Conservation (phyloP, 1,140 invertebrate species). For the Bombus waltoni region DNA sequence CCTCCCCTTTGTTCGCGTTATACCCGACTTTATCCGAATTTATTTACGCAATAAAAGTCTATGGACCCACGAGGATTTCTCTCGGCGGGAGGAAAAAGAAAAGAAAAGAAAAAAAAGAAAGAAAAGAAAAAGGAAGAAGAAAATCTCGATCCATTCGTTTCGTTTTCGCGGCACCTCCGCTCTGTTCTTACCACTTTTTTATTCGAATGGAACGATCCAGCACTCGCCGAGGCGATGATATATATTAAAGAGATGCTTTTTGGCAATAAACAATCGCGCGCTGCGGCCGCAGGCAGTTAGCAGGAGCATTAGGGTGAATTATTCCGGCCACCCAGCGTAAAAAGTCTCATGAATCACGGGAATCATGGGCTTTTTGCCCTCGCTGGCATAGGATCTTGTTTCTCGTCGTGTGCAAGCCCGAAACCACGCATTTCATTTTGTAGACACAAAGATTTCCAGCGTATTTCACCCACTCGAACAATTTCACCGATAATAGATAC, state of each 20-base stretch:
- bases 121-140: not conserved
- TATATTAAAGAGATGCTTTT: conserved; percentile 72
- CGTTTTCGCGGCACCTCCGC: conserved; percentile 9
- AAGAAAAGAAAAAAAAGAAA: not conserved
- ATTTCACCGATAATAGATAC: not conserved
- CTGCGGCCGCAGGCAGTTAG: conserved; percentile 77
- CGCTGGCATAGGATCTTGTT: conserved; percentile 71
- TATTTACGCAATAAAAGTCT: not conserved
- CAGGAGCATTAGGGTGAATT: conserved; percentile 81
- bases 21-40: not conserved
- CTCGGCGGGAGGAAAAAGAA: too few species aligned
- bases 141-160: conserved; percentile 35
- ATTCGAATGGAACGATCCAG: conserved; percentile 30
- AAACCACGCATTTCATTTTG: conserved; percentile 13
- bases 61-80: not conserved
- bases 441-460: conserved; percentile 4
- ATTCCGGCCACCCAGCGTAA: conserved; percentile 79
- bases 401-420: conserved; percentile 29
- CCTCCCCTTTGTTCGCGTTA: not conserved
- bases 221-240: conserved; percentile 66
- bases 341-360: conserved; percentile 79
- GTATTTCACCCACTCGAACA: not conserved
- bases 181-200: conserved; percentile 57
- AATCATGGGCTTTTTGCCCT: conserved; percentile 72
- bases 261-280: conserved; percentile 78